phyloP scores from a whole-genome alignment of 2,888 invertebrate genomes.

The Pollenia griseotomentosa region DNA sequence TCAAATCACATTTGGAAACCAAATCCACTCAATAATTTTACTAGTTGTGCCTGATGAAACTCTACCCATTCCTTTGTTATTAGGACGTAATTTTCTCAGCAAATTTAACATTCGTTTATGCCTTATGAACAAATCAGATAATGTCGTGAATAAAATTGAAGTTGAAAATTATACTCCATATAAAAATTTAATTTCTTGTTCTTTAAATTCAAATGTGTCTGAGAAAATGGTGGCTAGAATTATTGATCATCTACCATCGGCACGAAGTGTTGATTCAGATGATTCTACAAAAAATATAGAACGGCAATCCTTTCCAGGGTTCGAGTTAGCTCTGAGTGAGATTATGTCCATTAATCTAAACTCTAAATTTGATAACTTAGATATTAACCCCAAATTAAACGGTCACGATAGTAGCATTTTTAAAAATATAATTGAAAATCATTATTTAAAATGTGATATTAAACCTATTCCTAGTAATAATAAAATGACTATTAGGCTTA shows the following conservation, averaged over 20 bases:
- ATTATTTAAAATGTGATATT: slow-evolving; percentile 19
- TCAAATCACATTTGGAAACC: slow-evolving; percentile 39
- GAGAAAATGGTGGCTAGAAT: background rate
- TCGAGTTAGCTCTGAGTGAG: slow-evolving; percentile 14
- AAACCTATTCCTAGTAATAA: background rate
- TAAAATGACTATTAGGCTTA: slow-evolving; percentile 38
- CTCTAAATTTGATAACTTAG: slow-evolving; percentile 14
- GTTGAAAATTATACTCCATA: background rate
- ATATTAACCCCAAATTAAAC: slow-evolving; percentile 36
- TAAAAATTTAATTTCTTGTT: slow-evolving; percentile 5
- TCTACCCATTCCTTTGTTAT: slow-evolving; percentile 32
- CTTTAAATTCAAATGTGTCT: background rate
- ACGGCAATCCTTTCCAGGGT: background rate
- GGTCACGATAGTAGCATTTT: background rate
- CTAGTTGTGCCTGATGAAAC: slow-evolving; percentile 54
- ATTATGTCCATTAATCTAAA: slow-evolving; percentile 40
- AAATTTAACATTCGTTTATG: slow-evolving; percentile 47
- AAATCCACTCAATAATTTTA: slow-evolving; percentile 42
- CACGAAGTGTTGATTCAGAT: background rate
- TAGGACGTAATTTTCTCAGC: slow-evolving; percentile 27
- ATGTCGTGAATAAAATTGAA: slow-evolving; percentile 31
- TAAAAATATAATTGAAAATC: slow-evolving; percentile 24
- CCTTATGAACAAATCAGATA: slow-evolving; percentile 6
- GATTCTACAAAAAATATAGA: background rate
- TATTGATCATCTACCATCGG: slow-evolving; percentile 26